Conservation (phyloP, 2,113 vertebrate genomes). For the Xenopus borealis region DNA sequence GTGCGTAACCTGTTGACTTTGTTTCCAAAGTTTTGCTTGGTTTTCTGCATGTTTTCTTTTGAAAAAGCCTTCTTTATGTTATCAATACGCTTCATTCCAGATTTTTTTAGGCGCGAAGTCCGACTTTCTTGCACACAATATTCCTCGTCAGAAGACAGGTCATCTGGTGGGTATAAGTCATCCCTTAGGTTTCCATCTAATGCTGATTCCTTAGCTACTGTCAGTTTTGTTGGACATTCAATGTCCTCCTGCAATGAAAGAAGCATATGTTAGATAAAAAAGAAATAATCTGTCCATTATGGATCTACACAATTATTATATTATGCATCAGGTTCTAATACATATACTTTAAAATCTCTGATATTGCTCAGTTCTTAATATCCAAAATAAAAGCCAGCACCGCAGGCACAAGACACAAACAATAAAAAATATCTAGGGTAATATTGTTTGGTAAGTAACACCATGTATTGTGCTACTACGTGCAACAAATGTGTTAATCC, state of each 20-base stretch:
- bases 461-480: too few species aligned
- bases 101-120: slow-evolving; percentile 80
- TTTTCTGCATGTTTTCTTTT: slow-evolving; percentile 90
- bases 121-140: slow-evolving; percentile 81
- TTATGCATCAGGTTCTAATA: too few species aligned
- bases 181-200: slow-evolving; percentile 57
- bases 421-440: too few species aligned
- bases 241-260: slow-evolving; percentile 75
- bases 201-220: slow-evolving; percentile 71
- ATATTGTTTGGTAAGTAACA: too few species aligned
- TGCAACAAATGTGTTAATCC: too few species aligned
- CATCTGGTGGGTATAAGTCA: slow-evolving; percentile 67
- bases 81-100: slow-evolving; percentile 82
- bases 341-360: too few species aligned
- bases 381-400: too few species aligned
- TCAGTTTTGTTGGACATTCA: slow-evolving; percentile 81
- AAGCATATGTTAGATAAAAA: slow-evolving; percentile 10
- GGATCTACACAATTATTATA: too few species aligned
- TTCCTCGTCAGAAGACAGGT: slow-evolving; percentile 95
- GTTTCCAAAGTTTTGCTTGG: slow-evolving; percentile 84
- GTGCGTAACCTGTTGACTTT: slow-evolving; percentile 85
- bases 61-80: slow-evolving; percentile 92
- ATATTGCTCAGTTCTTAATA: too few species aligned
- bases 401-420: too few species aligned
- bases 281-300: too few species aligned